Evolutionary conservation across 2,888 invertebrate species (phyloP).

Genomic region (Chesias legatella): DNA sequence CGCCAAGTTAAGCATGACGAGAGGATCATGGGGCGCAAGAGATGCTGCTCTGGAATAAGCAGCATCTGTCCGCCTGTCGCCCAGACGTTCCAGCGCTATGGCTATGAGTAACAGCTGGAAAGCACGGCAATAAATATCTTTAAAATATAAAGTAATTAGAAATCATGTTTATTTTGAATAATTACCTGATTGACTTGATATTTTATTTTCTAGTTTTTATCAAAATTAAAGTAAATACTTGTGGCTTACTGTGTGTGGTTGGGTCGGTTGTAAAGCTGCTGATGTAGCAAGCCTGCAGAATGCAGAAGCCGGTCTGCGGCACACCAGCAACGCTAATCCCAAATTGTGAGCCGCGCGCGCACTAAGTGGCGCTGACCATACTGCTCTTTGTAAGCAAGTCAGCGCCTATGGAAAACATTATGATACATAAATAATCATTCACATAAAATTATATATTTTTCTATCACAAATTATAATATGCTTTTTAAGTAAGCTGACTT

Average conservation of each 20-base stretch:
- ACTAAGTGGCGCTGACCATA: slow-evolving; percentile 62
- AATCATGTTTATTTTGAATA: too few relatives aligned
- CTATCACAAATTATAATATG: too few relatives aligned
- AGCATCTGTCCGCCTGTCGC: slow-evolving; percentile 60
- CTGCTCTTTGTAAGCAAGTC: slow-evolving; percentile 65
- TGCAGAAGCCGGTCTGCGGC: slow-evolving; percentile 62
- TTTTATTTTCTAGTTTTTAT: too few relatives aligned
- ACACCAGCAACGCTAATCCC: slow-evolving; percentile 56
- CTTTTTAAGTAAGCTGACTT: too few relatives aligned
- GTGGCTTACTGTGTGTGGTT: slow-evolving; percentile 53
- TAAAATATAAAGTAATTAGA: too few relatives aligned
- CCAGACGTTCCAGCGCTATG: slow-evolving; percentile 61
- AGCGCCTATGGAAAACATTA: slow-evolving; percentile 46
- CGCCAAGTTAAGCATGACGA: slow-evolving; percentile 60
- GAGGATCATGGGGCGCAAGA: slow-evolving; percentile 53
- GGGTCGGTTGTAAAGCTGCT: slow-evolving; percentile 58
- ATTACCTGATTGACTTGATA: too few relatives aligned
- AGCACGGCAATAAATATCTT: too few relatives aligned
- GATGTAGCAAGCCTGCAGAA: slow-evolving; percentile 67
- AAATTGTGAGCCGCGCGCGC: slow-evolving; percentile 61
- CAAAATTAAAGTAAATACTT: not conserved
- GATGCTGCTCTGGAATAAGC: slow-evolving; percentile 55
- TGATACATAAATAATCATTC: too few relatives aligned
- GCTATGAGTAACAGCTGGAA: slow-evolving; percentile 64
- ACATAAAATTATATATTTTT: too few relatives aligned